A percentile compares a stretch with the other conserved stretches of the same genome.
phyloP scores from a whole-genome alignment of 2,113 vertebrate genomes.

The Gallinago media region DNA sequence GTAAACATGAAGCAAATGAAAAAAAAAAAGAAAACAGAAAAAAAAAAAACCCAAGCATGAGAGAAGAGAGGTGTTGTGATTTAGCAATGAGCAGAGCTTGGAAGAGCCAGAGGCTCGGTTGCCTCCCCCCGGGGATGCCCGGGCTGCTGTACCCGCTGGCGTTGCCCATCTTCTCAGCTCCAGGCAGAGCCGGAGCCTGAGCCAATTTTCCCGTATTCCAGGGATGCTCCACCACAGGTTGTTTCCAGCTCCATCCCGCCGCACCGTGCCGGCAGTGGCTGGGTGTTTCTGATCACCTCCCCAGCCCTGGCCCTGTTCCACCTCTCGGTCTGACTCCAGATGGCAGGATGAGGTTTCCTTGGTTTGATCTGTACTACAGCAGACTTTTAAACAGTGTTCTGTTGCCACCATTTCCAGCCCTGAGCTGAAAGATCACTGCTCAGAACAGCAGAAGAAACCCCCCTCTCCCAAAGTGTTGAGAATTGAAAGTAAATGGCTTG shows the following conservation, averaged over 20 bases:
- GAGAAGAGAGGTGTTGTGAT: constrained; percentile 25
- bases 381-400: neutral
- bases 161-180: neutral
- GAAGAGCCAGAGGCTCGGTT: neutral
- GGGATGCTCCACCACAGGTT: neutral
- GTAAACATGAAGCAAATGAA: constrained; percentile 44
- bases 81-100: constrained; percentile 39
- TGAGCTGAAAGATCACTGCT: neutral
- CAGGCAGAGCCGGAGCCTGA: neutral
- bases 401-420: neutral
- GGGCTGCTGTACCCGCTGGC: neutral
- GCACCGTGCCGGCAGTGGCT: neutral
- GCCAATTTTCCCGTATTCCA: neutral
- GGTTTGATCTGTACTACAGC: neutral
- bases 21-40: neutral
- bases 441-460: neutral
- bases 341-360: constrained; percentile 43
- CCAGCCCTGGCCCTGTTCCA: constrained; percentile 25
- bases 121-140: neutral
- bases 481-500: neutral
- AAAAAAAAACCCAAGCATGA: neutral
- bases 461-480: neutral
- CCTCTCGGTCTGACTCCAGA: constrained; percentile 29
- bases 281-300: constrained; percentile 45
- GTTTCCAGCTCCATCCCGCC: neutral